Evolutionary conservation across 2,113 vertebrate species (phyloP), one percentile per base, ranked within the genome.

Genomic region (Cichladusa arquata): DNA sequence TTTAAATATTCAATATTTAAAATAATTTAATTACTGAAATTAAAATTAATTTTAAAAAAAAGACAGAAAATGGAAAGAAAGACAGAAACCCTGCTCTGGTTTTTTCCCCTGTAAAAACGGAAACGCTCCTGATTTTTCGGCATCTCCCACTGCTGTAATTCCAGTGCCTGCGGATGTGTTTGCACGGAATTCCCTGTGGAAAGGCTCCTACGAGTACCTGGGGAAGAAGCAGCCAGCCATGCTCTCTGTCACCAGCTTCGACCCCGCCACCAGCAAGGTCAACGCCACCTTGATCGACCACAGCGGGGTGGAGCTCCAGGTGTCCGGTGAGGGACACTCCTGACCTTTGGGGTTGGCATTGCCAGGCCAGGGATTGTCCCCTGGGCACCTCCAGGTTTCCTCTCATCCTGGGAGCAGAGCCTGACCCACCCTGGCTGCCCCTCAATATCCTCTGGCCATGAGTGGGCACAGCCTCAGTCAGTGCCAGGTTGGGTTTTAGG

Each of bases 171-270:
- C 98, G 19, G 99, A 99, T 18, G 99, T 99, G 19, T 99, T 99
- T 81, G 98, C 99, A 9, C 99, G 98, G 97, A 99, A 99, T 89
- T 99, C 99, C 80, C 98, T 99, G 9, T 99, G 99, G 99, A 99
- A 99, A 95, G 99, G 99, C 65, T 99, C 99, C 58, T 99, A 99
- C 4, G 99, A 99, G 93, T 99, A 99, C 97, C 93, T 99, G 94
- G 99, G 99, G 40, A 99, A 99, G 94, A 99, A 99, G 98, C 99
- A 99, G 97, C 99, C 99, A 0, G 99, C 99, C 31, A 99, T 99
- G 99, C 98, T 99, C 47, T 99, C 98, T 81, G 99, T 99, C 95
- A 99, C 98, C 33, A 97, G 98, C 94, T 99, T 99, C 34, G 99
- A 99, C 72, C 97, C 97, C 5, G 93, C 96, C 92, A 99, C 97